Base-by-base conservation (phyloP, 2,113 vertebrate species). In the Gallinago jamesoni region DNA sequence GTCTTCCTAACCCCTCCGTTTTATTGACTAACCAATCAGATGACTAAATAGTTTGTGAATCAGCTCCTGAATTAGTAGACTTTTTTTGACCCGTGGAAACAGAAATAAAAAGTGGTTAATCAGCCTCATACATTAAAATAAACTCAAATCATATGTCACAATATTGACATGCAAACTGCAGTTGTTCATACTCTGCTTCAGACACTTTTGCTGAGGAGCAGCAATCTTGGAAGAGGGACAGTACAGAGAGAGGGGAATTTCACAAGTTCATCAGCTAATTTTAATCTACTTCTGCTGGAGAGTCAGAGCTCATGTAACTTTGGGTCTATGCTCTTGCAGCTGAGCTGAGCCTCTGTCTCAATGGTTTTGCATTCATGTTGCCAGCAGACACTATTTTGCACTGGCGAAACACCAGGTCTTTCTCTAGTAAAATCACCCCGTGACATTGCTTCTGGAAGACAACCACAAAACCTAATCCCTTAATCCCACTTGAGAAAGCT, bases 401-500 rank as follows among this genome's bases (percentile, higher is more conserved):
- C 88, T 96, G 93, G 93, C 72, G 64, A 87, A 94, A 70, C 85
- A 94, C 59, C 90, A 90, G 94, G 50, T 89, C 84, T 84, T 76
- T 73, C 86, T 1, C 2, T 70, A 92, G 73, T 75, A 94, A 94
- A 96, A 94, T 62, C 89, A 96, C 77, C 86, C 86, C 14, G 17
- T 95, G 91, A 96, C 80, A 93, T 76, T 96, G 86, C 92, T 96
- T 96, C 96, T 96, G 96, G 96, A 96, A 97, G 96, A 92, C 94
- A 90, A 97, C 94, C 92, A 92, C 94, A 95, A 94, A 96, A 87
- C 90, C 89, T 96, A 97, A 97, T 96, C 94, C 89, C 90, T 96
- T 96, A 96, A 96, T 96, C 94, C 96, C 94, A 96, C 92, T 97
- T 96, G 95, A 95, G 91, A 94, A 95, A 93, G 86, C 86, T 93